Evolutionary conservation across 1,140 invertebrate genomes (phyloP).

Genomic region (Drosophila pachea): DNA sequence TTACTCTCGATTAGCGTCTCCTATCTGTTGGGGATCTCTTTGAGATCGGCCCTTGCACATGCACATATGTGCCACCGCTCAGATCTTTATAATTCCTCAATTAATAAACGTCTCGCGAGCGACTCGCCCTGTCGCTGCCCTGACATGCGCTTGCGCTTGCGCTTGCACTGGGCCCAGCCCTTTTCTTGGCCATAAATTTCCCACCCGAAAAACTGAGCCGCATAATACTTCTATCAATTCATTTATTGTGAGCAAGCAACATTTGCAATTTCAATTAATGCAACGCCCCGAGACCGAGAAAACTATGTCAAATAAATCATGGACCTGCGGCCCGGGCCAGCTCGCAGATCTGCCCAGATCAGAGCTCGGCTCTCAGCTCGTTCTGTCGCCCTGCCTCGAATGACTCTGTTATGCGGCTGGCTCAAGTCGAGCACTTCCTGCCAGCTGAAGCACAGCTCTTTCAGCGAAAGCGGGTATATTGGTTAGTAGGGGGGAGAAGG

Average conservation of each 20-base stretch:
- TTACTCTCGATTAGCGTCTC: constrained; percentile 37
- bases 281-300: constrained; percentile 55
- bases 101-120: constrained; percentile 61
- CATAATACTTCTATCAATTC: constrained; percentile 71
- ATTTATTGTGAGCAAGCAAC: constrained; percentile 24
- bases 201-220: constrained; percentile 44
- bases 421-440: constrained; percentile 63
- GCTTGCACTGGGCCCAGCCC: constrained; percentile 29
- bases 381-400: constrained; percentile 33
- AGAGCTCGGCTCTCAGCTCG: constrained; percentile 26
- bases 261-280: constrained; percentile 78
- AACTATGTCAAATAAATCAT: constrained; percentile 76
- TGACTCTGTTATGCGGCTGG: constrained; percentile 44
- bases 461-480: background rate
- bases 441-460: background rate
- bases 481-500: background rate
- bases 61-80: constrained; percentile 39
- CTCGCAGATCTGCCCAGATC: background rate
- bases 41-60: constrained; percentile 3
- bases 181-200: constrained; percentile 61
- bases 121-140: constrained; percentile 20
- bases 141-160: constrained; percentile 7
- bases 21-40: constrained; percentile 11
- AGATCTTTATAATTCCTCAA: constrained; percentile 66
- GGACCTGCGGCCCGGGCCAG: constrained; percentile 13